Percentiles rank a stretch among this genome's conserved stretches.
These are phyloP conservation scores for Chamaea fasciata DNA, from an alignment of 2,113 vertebrate species.

Conservation along the genomic window DNA sequence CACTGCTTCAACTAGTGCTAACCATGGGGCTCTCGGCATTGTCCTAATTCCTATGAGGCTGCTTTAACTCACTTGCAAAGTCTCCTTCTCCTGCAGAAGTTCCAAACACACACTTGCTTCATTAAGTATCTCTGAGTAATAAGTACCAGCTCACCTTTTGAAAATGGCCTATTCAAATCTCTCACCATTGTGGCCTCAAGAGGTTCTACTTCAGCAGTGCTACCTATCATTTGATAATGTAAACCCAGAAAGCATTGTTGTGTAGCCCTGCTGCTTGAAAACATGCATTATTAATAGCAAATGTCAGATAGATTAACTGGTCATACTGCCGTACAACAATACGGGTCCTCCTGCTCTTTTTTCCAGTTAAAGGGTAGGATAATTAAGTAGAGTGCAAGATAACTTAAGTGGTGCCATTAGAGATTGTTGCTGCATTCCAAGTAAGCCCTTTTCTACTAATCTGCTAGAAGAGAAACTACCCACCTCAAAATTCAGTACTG, in stretches of 20 bases:
- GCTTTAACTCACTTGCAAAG: background rate
- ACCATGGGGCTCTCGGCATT: background rate
- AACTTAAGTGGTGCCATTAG: background rate
- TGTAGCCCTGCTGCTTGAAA: background rate
- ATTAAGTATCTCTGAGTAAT: background rate
- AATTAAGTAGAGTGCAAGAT: background rate
- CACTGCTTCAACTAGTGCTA: background rate
- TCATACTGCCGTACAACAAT: background rate
- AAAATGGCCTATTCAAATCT: background rate
- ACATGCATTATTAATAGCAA: background rate
- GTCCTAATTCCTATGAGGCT: background rate
- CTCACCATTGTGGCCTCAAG: background rate
- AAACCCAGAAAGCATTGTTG: background rate
- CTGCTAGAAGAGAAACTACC: background rate
- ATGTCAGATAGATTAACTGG: background rate
- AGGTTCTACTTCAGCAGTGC: background rate
- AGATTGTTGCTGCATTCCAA: background rate
- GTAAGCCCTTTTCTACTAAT: background rate
- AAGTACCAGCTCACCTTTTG: background rate
- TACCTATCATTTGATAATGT: background rate
- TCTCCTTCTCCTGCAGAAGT: background rate
- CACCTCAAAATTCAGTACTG: background rate
- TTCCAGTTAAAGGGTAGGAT: background rate
- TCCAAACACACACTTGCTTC: background rate
- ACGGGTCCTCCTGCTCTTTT: background rate